Evolutionary conservation across 92 coral and sea anemone genomes (phyloP).

Genomic region (Porites lobata): DNA sequence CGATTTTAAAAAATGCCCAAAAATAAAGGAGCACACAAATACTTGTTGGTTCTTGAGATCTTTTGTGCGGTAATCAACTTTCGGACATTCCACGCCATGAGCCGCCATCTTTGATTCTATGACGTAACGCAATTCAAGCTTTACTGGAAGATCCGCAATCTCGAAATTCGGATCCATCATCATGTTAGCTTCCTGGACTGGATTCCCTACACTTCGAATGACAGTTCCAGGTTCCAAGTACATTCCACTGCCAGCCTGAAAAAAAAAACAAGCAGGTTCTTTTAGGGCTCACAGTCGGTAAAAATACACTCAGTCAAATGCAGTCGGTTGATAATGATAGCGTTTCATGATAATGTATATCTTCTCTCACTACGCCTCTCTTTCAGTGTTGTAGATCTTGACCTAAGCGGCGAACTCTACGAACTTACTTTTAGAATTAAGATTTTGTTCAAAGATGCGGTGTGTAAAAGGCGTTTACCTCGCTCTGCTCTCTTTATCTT

Average conservation of each 20-base stretch:
- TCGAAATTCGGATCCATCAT: slow-evolving; percentile 88
- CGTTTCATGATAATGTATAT: too few relatives aligned
- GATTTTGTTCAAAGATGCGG: too few relatives aligned
- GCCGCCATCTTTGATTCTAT: slow-evolving; percentile 98
- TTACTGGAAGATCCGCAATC: slow-evolving; percentile 95
- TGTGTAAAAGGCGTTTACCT: too few relatives aligned
- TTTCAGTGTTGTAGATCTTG: too few relatives aligned
- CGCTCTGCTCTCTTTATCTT: too few relatives aligned
- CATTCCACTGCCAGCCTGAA: slow-evolving; percentile 76
- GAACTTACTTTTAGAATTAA: too few relatives aligned
- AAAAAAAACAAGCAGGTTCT: not conserved
- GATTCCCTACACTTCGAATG: slow-evolving; percentile 65
- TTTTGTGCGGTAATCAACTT: slow-evolving; percentile 70
- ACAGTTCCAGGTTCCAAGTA: slow-evolving; percentile 77
- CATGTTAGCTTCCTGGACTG: slow-evolving; percentile 64
- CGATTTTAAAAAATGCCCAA: not conserved
- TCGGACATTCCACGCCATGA: slow-evolving; percentile 96
- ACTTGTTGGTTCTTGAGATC: slow-evolving; percentile 47
- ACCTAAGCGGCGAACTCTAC: too few relatives aligned
- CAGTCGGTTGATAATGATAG: too few relatives aligned
- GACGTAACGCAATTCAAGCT: slow-evolving; percentile 93
- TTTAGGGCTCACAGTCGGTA: too few relatives aligned
- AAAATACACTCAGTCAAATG: too few relatives aligned
- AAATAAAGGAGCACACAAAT: not conserved
- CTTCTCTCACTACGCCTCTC: too few relatives aligned